phyloP scores from a whole-genome alignment of 2,888 invertebrate species.

The Napeogenes inachia region DNA sequence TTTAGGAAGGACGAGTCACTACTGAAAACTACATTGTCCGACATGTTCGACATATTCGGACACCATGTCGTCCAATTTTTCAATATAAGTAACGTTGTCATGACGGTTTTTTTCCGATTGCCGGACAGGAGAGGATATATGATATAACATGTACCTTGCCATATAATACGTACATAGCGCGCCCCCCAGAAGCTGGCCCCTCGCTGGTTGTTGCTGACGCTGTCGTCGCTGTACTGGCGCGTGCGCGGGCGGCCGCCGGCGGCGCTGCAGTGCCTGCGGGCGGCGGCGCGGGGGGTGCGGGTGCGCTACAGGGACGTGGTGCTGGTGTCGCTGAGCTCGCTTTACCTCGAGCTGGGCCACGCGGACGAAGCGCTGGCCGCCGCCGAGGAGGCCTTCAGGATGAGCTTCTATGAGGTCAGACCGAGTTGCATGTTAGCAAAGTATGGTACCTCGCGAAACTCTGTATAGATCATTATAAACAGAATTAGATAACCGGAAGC shows the following conservation, averaged over 20 bases:
- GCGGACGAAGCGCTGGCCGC: constrained; percentile 80
- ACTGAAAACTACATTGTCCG: too few species aligned
- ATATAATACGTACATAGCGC: not conserved
- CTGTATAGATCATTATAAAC: too few species aligned
- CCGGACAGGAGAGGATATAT: too few species aligned
- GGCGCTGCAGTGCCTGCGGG: constrained; percentile 82
- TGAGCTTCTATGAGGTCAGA: constrained; percentile 80
- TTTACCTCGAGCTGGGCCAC: constrained; percentile 81
- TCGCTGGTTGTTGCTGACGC: constrained; percentile 83
- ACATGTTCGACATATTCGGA: too few species aligned
- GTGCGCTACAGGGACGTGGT: constrained; percentile 80
- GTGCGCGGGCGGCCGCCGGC: constrained; percentile 82
- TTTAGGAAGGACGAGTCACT: too few species aligned
- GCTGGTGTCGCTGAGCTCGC: constrained; percentile 82
- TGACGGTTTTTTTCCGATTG: too few species aligned
- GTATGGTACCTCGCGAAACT: too few species aligned
- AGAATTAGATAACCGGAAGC: too few species aligned
- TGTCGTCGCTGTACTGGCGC: constrained; percentile 88
- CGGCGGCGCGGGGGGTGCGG: constrained; percentile 78
- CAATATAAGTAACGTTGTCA: too few species aligned
- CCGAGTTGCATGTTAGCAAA: too few species aligned
- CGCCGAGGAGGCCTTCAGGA: constrained; percentile 78
- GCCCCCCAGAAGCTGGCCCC: constrained; percentile 81
- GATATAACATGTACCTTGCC: too few species aligned
- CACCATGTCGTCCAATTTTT: too few species aligned